A percentile compares a stretch with the other conserved stretches of the same genome.
phyloP scores from a whole-genome alignment of 1,140 invertebrate species.

The Drosophila gunungcola region DNA sequence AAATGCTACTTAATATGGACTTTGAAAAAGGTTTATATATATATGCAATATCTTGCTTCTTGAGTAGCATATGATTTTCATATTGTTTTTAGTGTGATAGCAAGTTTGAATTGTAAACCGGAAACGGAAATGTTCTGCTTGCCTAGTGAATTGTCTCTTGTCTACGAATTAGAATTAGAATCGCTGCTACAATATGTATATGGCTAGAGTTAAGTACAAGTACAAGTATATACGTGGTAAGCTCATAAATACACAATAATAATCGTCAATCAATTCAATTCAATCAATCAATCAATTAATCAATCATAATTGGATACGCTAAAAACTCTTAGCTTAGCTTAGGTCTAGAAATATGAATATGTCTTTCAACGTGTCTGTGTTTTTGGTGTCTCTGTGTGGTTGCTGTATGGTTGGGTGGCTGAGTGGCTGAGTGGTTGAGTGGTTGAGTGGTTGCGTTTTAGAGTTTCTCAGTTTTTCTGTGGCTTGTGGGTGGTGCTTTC shows the following conservation, averaged over 20 bases:
- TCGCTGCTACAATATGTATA: slow-evolving; percentile 39
- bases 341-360: slow-evolving; percentile 71
- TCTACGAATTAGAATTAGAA: slow-evolving; percentile 45
- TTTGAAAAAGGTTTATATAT: slow-evolving; percentile 67
- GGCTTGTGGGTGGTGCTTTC: slow-evolving; percentile 22
- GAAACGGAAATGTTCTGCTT: slow-evolving; percentile 47
- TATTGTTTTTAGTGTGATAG: slow-evolving; percentile 4
- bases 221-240: slow-evolving; percentile 61
- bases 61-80: slow-evolving; percentile 41
- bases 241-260: slow-evolving; percentile 76
- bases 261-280: slow-evolving; percentile 62
- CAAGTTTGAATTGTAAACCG: slow-evolving; percentile 28
- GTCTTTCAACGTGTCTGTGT: slow-evolving; percentile 66
- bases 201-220: slow-evolving; percentile 43
- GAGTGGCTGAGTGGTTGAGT: neutral
- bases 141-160: slow-evolving; percentile 30
- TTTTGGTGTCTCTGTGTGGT: slow-evolving; percentile 34
- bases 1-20: slow-evolving; percentile 77
- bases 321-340: slow-evolving; percentile 69
- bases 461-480: slow-evolving; percentile 10
- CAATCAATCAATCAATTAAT: slow-evolving; percentile 59
- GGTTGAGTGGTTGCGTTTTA: slow-evolving; percentile 16
- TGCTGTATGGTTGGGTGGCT: slow-evolving; percentile 13
- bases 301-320: slow-evolving; percentile 62
- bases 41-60: slow-evolving; percentile 9